Evolutionary conservation across 2,888 invertebrate genomes (phyloP).

Genomic region (Sphinx pinastri): DNA sequence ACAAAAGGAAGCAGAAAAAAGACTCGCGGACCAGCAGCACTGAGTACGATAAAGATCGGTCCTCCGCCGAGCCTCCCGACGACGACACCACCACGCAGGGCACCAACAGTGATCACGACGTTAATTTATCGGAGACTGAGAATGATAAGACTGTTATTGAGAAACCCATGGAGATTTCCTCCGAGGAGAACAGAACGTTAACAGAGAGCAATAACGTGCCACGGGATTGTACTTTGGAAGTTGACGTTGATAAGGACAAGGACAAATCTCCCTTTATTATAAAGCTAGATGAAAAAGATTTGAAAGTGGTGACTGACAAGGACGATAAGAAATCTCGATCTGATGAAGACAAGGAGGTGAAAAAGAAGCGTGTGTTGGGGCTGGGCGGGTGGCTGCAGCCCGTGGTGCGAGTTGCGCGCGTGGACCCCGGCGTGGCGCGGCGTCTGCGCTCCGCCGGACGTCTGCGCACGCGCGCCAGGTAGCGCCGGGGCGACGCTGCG

Average conservation of each 20-base stretch:
- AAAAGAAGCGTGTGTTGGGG: slow-evolving; percentile 60
- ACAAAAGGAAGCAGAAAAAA: slow-evolving; percentile 76
- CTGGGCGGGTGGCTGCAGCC: slow-evolving; percentile 83
- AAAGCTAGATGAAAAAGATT: slow-evolving; percentile 54
- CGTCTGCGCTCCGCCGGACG: slow-evolving; percentile 65
- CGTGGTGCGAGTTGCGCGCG: slow-evolving; percentile 86
- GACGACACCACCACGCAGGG: slow-evolving; percentile 65
- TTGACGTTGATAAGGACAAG: slow-evolving; percentile 26
- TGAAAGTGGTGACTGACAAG: slow-evolving; percentile 48
- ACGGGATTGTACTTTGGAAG: background rate
- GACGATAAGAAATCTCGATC: slow-evolving; percentile 55
- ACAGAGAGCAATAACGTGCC: slow-evolving; percentile 16
- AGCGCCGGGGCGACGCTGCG: slow-evolving; percentile 43
- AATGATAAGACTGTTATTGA: slow-evolving; percentile 46
- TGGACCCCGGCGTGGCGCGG: slow-evolving; percentile 72
- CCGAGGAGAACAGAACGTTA: slow-evolving; percentile 35
- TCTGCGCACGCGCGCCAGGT: slow-evolving; percentile 51
- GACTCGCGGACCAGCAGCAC: slow-evolving; percentile 59
- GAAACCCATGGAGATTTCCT: slow-evolving; percentile 41
- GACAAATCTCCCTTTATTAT: slow-evolving; percentile 48
- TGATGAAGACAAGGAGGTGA: slow-evolving; percentile 58
- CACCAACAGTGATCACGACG: slow-evolving; percentile 65
- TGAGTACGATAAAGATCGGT: slow-evolving; percentile 63
- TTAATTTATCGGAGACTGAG: slow-evolving; percentile 55
- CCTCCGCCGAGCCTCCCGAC: slow-evolving; percentile 62